These are phyloP conservation scores for Cyphomyrus plagiostoma DNA, from an alignment of 2,113 vertebrate genomes.

Conservation along the genomic window DNA sequence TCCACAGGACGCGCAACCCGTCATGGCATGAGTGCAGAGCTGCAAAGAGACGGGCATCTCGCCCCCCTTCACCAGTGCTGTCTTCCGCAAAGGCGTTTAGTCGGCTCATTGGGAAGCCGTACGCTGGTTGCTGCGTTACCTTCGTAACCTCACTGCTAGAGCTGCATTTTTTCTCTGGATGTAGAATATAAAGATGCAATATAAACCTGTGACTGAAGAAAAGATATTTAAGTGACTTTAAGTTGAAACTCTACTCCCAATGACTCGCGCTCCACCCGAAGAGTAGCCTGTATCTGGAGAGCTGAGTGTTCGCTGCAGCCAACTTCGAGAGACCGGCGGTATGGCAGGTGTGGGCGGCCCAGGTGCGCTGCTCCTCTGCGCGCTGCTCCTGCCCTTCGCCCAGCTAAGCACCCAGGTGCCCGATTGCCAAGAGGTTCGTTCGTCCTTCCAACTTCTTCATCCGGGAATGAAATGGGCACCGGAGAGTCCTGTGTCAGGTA, in stretches of 20 bases:
- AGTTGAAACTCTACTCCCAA: neutral
- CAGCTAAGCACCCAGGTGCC: constrained; percentile 51
- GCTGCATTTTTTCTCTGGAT: neutral
- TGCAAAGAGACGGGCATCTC: neutral
- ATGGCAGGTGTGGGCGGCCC: constrained; percentile 38
- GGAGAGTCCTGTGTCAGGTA: constrained; percentile 66
- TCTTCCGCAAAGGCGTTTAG: neutral
- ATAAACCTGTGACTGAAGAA: neutral
- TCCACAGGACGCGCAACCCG: neutral
- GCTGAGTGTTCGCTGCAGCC: neutral
- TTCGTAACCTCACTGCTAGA: neutral
- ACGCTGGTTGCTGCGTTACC: neutral
- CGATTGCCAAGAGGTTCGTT: constrained; percentile 63
- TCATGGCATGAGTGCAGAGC: neutral
- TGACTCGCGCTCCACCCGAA: neutral
- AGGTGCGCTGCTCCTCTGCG: constrained; percentile 48
- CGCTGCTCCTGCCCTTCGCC: constrained; percentile 42
- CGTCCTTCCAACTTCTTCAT: constrained; percentile 60
- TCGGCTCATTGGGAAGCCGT: neutral
- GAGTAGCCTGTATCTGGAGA: constrained; percentile 7
- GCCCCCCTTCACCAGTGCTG: neutral
- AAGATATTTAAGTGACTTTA: neutral
- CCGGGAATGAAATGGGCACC: constrained; percentile 67
- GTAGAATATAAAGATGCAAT: neutral
- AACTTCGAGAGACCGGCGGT: neutral